A percentile compares a stretch with the other conserved stretches of the same genome.
These are phyloP conservation scores for Myiotriccus ornatus DNA, from an alignment of 2,797 vertebrate species.

Conservation along the genomic window DNA sequence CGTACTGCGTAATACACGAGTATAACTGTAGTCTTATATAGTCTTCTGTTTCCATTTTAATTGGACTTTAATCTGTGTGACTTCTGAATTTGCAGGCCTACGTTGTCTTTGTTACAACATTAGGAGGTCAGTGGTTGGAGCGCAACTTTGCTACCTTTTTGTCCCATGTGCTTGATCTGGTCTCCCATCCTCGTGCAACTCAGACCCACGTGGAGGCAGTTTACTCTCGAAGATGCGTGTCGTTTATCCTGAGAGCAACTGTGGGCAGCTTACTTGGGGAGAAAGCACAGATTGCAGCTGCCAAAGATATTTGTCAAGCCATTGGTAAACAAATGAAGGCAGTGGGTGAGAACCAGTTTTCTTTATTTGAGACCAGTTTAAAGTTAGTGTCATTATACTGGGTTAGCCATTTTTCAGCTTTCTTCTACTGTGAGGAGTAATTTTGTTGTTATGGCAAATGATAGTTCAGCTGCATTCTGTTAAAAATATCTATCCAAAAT, in stretches of 20 bases:
- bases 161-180: slow-evolving; percentile 93
- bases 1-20: not conserved
- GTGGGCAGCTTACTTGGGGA: slow-evolving; percentile 94
- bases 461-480: not conserved
- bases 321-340: slow-evolving; percentile 99
- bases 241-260: slow-evolving; percentile 95
- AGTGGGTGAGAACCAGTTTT: slow-evolving; percentile 84
- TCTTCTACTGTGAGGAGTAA: not conserved
- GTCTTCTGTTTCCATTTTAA: not conserved
- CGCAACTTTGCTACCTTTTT: slow-evolving; percentile 95
- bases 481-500: not conserved
- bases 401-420: not conserved
- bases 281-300: slow-evolving; percentile 98
- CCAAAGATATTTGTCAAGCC: slow-evolving; percentile 98
- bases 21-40: not conserved
- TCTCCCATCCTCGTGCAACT: slow-evolving; percentile 95
- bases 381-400: not conserved
- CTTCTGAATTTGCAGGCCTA: slow-evolving; percentile 85
- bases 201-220: slow-evolving; percentile 98
- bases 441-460: not conserved
- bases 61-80: not conserved
- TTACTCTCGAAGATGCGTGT: slow-evolving; percentile 96
- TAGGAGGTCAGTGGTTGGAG: slow-evolving; percentile 97
- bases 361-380: not conserved
- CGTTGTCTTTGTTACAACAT: slow-evolving; percentile 93